Base-by-base conservation (phyloP, 2,797 vertebrate genomes). In the Macrochelys suwanniensis region DNA sequence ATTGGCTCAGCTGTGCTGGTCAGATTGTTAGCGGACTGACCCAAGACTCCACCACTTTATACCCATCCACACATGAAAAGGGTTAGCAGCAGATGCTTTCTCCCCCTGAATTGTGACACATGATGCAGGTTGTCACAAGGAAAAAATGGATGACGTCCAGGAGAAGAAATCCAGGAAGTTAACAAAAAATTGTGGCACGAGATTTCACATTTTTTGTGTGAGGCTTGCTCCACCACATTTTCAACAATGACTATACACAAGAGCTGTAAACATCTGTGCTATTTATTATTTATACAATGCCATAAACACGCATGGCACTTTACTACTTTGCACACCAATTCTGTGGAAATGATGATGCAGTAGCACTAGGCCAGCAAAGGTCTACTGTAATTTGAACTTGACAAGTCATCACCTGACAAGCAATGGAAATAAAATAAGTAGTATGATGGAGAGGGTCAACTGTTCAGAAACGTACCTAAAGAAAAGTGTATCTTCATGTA, bases 21-120 rank as follows among this genome's bases (percentile, higher is more conserved):
- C 61, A 65, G 61, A 65, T n/a, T 65, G 17, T 33, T n/a, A 65
- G 33, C 8, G 61, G 33, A 65, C 6, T n/a, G 17, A n/a, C 33
- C 33, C 16, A 65, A n/a, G 33, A 9, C 33, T 65, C 61, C 17
- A 65, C 6, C 61, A 37, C 61, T 65, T 65, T 65, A 16, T 65
- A 21, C 33, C 16, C 33, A 65, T n/a, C 61, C 61, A 65, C 9
- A 65, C 61, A 65, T n/a, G 61, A n/a, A 65, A 65, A 65, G 8
- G 61, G 16, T 16, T n/a, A 65, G 33, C 61, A 92, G 85, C 82
- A 95, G 85, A 92, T 76, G 87, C 83, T 95, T 93, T 94, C 17
- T 81, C 87, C 76, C 80, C 61, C 87, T 90, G 33, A 42, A 81
- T 0, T 84, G 76, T 0, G 15, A 95, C 93, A 91, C 92, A 28